Percentiles rank a stretch among this genome's conserved stretches.
Conservation (phyloP, 1,140 invertebrate genomes). For the Frieseomelitta varia region DNA sequence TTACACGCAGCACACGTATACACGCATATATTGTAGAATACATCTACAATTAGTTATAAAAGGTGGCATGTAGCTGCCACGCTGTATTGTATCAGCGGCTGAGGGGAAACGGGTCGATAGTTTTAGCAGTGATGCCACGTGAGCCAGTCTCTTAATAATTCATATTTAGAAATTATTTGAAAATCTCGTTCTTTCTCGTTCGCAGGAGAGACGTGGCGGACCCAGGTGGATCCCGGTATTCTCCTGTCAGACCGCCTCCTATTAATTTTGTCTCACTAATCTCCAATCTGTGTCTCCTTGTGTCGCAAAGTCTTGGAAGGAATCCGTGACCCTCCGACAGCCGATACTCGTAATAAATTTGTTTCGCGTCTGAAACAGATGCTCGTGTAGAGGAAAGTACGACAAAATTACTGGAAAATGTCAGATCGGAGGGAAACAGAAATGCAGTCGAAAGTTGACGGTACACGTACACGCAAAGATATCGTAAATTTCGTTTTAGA, state of each 20-base stretch:
- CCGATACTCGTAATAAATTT: slow-evolving; percentile 60
- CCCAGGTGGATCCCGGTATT: slow-evolving; percentile 71
- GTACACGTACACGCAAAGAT: too few species aligned
- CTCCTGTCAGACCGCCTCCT: slow-evolving; percentile 70
- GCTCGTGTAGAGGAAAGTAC: background rate
- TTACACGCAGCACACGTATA: too few species aligned
- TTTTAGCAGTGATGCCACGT: slow-evolving; percentile 32
- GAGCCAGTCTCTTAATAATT: slow-evolving; percentile 50
- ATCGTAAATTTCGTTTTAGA: too few species aligned
- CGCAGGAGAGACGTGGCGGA: slow-evolving; percentile 7
- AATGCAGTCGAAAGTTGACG: too few species aligned
- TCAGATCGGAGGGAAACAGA: too few species aligned
- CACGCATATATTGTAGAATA: too few species aligned
- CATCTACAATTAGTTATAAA: too few species aligned
- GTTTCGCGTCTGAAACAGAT: slow-evolving; percentile 1
- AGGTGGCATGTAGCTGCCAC: too few species aligned
- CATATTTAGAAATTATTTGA: slow-evolving; percentile 61
- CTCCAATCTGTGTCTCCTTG: slow-evolving; percentile 75
- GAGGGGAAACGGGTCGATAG: slow-evolving; percentile 37
- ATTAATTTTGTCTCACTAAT: slow-evolving; percentile 79
- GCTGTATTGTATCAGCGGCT: background rate
- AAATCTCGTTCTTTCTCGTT: slow-evolving; percentile 48
- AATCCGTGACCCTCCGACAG: slow-evolving; percentile 52
- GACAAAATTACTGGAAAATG: background rate
- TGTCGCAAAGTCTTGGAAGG: slow-evolving; percentile 65